Base-by-base conservation (phyloP, 2,113 vertebrate genomes). In the Eulemur macaco region DNA sequence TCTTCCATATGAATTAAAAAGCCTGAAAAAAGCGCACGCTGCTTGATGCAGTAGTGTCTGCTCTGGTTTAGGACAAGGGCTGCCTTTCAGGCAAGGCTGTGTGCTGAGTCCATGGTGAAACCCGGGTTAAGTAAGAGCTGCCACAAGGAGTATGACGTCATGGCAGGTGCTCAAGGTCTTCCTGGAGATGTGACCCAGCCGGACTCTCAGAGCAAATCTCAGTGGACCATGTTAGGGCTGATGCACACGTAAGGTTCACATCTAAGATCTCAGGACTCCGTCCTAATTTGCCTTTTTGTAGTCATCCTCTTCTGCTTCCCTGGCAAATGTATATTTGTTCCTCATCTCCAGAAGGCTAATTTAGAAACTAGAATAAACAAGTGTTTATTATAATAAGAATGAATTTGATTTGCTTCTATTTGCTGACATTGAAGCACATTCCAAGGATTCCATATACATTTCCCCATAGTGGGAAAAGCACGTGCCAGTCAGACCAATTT, bases 221-320 rank as follows among this genome's bases (percentile, higher is more conserved):
- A 0, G 0, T 2, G 3, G 69, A 5, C 37, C 42, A 20, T 7
- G 0, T 5, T 54, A 8, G 17, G 29, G 31, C 56, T 25, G 45
- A 81, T 47, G 18, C 73, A 14, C 56, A 14, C 4, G 1, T 34
- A 66, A 39, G 5, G 25, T 11, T 29, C n/a, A 7, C n/a, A 0
- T 21, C 14, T 39, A 25, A n/a, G 34, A 23, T 58, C 25, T 9
- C 54, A 31, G 8, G 47, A 27, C 34, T 82, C 50, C 45, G 42
- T 1, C 9, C 52, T 87, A 23, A 87, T 27, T 66, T 47, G 6
- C 3, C 37, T n/a, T 64, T 84, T 52, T 54, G 18, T 15, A 37
- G 10, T 23, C 31, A 34, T 54, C 13, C 25, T 42, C 42, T 39
- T 91, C 31, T 5, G 10, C 45, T 34, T 66, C 6, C 50, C 18